A percentile compares a stretch with the other conserved stretches of the same genome.
Conservation (phyloP, 2,888 invertebrate species). For the Psococerastis gibbosa region DNA sequence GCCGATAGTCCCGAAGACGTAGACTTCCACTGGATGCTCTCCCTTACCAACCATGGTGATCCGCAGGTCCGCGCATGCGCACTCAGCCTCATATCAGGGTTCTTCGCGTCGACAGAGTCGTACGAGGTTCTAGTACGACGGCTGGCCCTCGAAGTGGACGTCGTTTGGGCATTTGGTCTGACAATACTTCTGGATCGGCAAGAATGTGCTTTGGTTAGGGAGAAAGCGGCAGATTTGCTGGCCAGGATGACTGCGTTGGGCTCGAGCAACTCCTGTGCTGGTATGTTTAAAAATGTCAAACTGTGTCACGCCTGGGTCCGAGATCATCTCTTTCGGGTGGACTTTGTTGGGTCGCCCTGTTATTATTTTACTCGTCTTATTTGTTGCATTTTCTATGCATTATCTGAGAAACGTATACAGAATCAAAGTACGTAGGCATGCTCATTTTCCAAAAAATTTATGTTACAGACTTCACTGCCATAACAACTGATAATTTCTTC, state of each 20-base stretch:
- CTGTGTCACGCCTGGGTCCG: no score
- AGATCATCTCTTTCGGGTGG: no score
- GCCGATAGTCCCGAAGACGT: not conserved
- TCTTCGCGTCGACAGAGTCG: not conserved
- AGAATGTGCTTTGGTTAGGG: constrained; percentile 1
- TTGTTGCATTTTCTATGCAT: no score
- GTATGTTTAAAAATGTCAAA: no score
- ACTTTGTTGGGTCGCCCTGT: no score
- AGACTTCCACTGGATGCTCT: not conserved
- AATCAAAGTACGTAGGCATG: no score
- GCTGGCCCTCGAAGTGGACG: not conserved
- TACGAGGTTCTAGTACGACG: not conserved
- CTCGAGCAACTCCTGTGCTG: not conserved
- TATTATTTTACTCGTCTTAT: no score
- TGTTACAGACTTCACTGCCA: no score
- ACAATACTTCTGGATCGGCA: not conserved
- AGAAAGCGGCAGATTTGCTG: not conserved
- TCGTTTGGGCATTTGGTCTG: not conserved
- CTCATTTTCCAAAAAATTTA: no score
- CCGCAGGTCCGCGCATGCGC: not conserved
- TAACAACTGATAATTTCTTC: no score
- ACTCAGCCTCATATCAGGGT: not conserved
- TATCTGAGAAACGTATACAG: no score
- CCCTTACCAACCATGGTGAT: not conserved
- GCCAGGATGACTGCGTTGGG: not conserved